Evolutionary conservation across 2,888 invertebrate genomes (phyloP), one percentile per base, ranked within the genome.

Genomic region (Platerodrilus igneus): DNA sequence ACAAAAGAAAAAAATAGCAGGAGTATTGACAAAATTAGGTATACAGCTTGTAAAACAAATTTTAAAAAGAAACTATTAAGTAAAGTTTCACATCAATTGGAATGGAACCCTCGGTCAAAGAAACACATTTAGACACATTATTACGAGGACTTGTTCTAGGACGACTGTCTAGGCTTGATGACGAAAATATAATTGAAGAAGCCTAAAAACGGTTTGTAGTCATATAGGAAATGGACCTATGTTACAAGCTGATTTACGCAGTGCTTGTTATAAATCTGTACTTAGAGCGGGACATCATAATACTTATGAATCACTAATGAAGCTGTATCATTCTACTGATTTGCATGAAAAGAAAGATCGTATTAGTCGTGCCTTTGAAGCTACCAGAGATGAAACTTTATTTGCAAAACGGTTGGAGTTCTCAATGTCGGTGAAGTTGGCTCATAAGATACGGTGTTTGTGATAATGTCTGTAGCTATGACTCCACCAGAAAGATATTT

Each of bases 291-390:
- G 80, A 2, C 76, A 86, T 61, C 78, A 78, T 45, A 68, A 71
- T 8, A 81, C 82, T 8, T 91, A 83, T 60, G 75, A 86, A 34
- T 78, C 81, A 21, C 81, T 95, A 79, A 70, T 93, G 48, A 74
- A 79, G 60, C 68, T 92, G 49, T 90, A 93, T 70, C 78, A 86
- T 52, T 79, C 83, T 29, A 81, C 88, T 4, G 93, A 93, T 69
- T 71, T 93, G 51, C 89, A 91, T 59, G 95, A 95, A 69, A 95
- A 96, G 67, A 92, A 91, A 67, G 89, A 92, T 64, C 79, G 95
- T 58, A 86, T 96, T 59, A 79, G 88, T 41, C 75, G 88, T 42
- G 81, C 91, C 3, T 74, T 95, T 37, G 95, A 94, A 19, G 81
- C 86, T 23, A 80, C 88, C 36, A 76, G 75, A 46, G 81, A 91